Evolutionary conservation across 2,888 invertebrate genomes (phyloP).

Genomic region (Halictus quadricinctus): DNA sequence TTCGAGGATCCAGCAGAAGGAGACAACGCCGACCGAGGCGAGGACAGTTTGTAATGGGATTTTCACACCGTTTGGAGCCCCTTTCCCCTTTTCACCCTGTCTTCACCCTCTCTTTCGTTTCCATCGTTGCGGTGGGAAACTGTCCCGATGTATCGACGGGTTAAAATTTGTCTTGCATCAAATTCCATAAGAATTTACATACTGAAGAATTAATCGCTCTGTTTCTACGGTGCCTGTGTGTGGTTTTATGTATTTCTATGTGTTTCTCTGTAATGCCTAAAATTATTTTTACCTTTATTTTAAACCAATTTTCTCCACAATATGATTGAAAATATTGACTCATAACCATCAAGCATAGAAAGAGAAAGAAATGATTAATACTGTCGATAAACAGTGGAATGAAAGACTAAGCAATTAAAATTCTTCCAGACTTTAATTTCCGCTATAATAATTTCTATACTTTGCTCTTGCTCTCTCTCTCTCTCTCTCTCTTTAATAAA

Average conservation of each 20-base stretch:
- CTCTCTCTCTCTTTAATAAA: neutral
- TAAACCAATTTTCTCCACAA: too few species aligned
- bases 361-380: too few species aligned
- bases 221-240: neutral
- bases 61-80: constrained; percentile 71
- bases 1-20: constrained; percentile 72
- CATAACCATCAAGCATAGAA: too few species aligned
- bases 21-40: constrained; percentile 71
- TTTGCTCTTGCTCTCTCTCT: too few species aligned
- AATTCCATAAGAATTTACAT: neutral
- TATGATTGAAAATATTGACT: too few species aligned
- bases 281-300: too few species aligned
- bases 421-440: neutral
- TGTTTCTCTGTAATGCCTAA: too few species aligned
- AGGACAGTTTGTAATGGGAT: constrained; percentile 81
- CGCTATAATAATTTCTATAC: too few species aligned
- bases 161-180: neutral
- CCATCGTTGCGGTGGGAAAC: constrained; percentile 44
- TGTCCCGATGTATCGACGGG: constrained; percentile 62
- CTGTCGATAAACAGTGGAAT: too few species aligned
- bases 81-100: constrained; percentile 14
- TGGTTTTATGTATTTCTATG: too few species aligned
- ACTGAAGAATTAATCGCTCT: neutral
- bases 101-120: constrained; percentile 43
- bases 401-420: neutral